phyloP scores from a whole-genome alignment of 2,113 vertebrate species.

The Pimephales promelas region DNA sequence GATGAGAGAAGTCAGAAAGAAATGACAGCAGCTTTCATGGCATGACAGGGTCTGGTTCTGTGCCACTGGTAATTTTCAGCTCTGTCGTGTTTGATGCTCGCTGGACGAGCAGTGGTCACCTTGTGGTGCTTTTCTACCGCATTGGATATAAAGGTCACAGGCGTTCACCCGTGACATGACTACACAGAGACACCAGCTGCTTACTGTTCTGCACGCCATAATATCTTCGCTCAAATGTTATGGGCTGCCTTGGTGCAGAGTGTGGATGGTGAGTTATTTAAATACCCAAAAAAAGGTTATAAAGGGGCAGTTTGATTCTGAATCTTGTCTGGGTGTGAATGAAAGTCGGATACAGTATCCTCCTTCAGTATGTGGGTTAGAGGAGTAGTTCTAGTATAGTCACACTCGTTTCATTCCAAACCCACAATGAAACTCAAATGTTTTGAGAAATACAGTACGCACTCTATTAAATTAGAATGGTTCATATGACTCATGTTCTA shows the following conservation, averaged over 20 bases:
- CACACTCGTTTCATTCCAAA: not conserved
- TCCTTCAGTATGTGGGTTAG: not conserved
- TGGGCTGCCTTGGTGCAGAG: constrained; percentile 7
- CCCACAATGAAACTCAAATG: not conserved
- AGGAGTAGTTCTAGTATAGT: not conserved
- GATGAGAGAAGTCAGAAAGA: constrained; percentile 48
- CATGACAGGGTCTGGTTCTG: constrained; percentile 34
- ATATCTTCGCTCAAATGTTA: constrained; percentile 51
- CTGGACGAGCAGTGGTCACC: constrained; percentile 42
- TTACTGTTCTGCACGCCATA: constrained; percentile 40
- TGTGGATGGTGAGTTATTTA: constrained; percentile 28
- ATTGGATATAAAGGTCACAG: constrained; percentile 49
- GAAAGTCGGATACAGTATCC: not conserved
- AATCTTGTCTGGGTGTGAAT: not conserved
- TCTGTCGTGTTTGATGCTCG: constrained; percentile 47
- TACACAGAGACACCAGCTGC: constrained; percentile 45
- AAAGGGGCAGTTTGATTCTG: not conserved
- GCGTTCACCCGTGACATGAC: constrained; percentile 54
- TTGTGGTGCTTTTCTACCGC: constrained; percentile 20
- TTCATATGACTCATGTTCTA: not conserved
- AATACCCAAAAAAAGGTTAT: not conserved
- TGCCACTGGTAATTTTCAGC: constrained; percentile 51
- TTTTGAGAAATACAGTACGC: not conserved
- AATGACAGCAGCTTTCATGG: constrained; percentile 48
- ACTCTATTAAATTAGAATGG: not conserved